These are phyloP conservation scores for Gavialis gangeticus DNA, from an alignment of 2,113 vertebrate species.

Conservation along the genomic window DNA sequence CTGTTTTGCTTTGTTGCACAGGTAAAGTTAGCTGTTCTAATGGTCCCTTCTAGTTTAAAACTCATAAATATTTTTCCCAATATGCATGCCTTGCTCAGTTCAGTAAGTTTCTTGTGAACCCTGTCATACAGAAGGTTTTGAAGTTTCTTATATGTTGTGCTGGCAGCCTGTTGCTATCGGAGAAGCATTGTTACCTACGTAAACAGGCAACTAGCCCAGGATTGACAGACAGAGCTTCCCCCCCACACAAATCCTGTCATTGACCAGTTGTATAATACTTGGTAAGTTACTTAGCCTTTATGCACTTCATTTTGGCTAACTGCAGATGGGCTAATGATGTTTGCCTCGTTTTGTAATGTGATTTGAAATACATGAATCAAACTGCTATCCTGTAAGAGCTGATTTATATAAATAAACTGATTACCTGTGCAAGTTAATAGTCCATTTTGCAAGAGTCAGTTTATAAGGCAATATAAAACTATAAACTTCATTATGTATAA, in stretches of 20 bases:
- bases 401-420: background rate
- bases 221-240: background rate
- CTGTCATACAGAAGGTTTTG: background rate
- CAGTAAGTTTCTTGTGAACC: background rate
- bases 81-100: background rate
- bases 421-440: background rate
- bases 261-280: background rate
- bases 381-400: background rate
- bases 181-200: background rate
- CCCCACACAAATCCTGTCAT: background rate
- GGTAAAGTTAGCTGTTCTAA: background rate
- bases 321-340: background rate
- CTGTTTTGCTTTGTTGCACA: background rate
- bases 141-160: background rate
- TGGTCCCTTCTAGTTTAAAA: background rate
- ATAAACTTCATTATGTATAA: background rate
- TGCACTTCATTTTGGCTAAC: background rate
- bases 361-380: background rate
- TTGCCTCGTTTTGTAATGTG: background rate
- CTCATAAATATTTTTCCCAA: background rate
- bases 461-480: background rate
- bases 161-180: background rate
- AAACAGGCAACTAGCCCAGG: background rate
- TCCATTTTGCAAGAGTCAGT: background rate
- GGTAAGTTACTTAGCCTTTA: background rate